A percentile compares a stretch with the other conserved stretches of the same genome.
Evolutionary conservation across 2,888 invertebrate genomes (phyloP).

Genomic region (Acanthosepion esculentum): DNA sequence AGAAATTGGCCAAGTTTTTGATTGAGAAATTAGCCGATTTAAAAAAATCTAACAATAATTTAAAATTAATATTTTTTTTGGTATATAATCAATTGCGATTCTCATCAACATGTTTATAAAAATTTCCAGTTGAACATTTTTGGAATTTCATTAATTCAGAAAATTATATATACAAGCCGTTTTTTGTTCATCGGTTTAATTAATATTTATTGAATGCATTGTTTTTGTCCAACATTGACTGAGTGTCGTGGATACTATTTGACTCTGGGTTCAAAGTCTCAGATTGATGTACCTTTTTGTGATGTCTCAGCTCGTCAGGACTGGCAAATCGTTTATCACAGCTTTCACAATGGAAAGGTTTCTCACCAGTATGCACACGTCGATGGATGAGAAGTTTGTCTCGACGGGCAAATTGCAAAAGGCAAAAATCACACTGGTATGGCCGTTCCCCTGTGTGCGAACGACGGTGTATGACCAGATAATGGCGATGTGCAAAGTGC

Average conservation of each 20-base stretch:
- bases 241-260: neutral
- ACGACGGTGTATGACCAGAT: slow-evolving; percentile 1
- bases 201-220: neutral
- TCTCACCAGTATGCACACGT: slow-evolving; percentile 21
- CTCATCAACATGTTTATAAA: no score
- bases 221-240: neutral
- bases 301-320: slow-evolving; percentile 43
- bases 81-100: no score
- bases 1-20: no score
- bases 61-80: no score
- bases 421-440: slow-evolving; percentile 37
- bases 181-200: neutral
- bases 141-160: no score
- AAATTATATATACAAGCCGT: no score
- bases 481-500: slow-evolving; percentile 34
- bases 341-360: slow-evolving; percentile 24
- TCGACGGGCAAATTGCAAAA: slow-evolving; percentile 40
- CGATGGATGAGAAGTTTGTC: slow-evolving; percentile 35
- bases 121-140: no score
- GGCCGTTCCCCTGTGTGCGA: slow-evolving; percentile 25
- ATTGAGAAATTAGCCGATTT: no score
- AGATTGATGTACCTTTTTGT: neutral
- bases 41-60: no score
- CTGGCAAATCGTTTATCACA: slow-evolving; percentile 35
- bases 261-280: neutral